Conservation (phyloP, 2,888 invertebrate species). For the Diloba caeruleocephala region DNA sequence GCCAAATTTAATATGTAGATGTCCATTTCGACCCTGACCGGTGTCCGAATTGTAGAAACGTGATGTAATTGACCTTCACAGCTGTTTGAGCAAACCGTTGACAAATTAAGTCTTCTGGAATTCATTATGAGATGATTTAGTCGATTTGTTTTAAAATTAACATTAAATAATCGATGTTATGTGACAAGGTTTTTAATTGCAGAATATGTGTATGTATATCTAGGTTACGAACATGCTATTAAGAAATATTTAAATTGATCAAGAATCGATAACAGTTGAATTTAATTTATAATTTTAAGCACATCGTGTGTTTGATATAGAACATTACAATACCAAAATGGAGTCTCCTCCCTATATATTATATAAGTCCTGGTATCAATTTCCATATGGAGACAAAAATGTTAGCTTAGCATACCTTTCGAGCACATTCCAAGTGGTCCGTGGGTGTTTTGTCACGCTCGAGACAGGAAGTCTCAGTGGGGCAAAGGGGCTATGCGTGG, state of each 20-base stretch:
- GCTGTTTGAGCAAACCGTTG: slow-evolving; percentile 41
- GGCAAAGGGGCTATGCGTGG: slow-evolving; percentile 10
- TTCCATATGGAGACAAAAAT: background rate
- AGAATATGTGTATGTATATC: too few species aligned
- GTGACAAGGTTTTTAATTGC: background rate
- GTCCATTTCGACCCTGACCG: slow-evolving; percentile 57
- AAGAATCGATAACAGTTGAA: too few species aligned
- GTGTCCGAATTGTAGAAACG: slow-evolving; percentile 36
- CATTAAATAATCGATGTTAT: slow-evolving; percentile 4
- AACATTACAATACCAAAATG: too few species aligned
- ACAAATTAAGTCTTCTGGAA: slow-evolving; percentile 42
- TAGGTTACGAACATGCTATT: too few species aligned
- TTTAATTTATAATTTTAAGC: too few species aligned
- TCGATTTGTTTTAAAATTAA: slow-evolving; percentile 15
- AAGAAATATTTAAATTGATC: too few species aligned
- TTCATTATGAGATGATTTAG: slow-evolving; percentile 12
- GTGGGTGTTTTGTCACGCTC: background rate
- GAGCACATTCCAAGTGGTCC: background rate
- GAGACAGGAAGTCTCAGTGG: slow-evolving; percentile 24
- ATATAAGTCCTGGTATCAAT: slow-evolving; percentile 6
- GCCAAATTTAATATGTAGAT: slow-evolving; percentile 46
- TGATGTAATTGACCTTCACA: slow-evolving; percentile 67
- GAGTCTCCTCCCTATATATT: too few species aligned
- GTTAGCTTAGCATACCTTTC: too few species aligned
- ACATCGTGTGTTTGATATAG: too few species aligned